Base-by-base conservation (phyloP, 2,888 invertebrate genomes). In the Molanna angustata region DNA sequence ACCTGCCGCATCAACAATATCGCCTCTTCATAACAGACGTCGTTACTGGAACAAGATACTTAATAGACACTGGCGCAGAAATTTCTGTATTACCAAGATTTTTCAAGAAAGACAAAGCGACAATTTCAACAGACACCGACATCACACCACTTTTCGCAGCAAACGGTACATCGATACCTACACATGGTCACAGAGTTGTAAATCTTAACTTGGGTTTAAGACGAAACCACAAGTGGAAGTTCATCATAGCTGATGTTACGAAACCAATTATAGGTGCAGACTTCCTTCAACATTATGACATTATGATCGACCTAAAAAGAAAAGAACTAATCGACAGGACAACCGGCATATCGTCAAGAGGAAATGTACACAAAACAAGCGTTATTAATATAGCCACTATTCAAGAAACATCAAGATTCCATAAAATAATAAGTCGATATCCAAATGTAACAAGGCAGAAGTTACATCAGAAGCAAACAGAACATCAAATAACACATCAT, bases 401-500 rank as follows among this genome's bases (percentile, higher is more conserved):
- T n/a, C n/a, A n/a, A n/a, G n/a, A n/a, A n/a, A n/a, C n/a, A n/a
- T n/a, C n/a, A n/a, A n/a, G n/a, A n/a, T n/a, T n/a, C n/a, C n/a
- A n/a, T n/a, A n/a, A n/a, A n/a, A n/a, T n/a, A n/a, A n/a, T n/a
- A n/a, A n/a, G n/a, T n/a, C n/a, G n/a, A n/a, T n/a, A n/a, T n/a
- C n/a, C n/a, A n/a, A n/a, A n/a, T n/a, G n/a, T n/a, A n/a, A n/a
- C n/a, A n/a, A n/a, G n/a, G n/a, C n/a, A n/a, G n/a, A n/a, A n/a
- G n/a, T n/a, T n/a, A n/a, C n/a, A n/a, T n/a, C n/a, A 39, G 11
- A 35, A 37, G 9, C 14, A 41, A 3, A 20, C 44, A 2, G 32
- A 20, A 20, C 52, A 43, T 39, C 27, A 49, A 7, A 39, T 51
- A 11, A 14, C 35, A 7, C 60, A 60, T 32, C 17, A 52, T 32